These are phyloP conservation scores for Asbolus verrucosus DNA, from an alignment of 1,140 invertebrate genomes.

Conservation along the genomic window DNA sequence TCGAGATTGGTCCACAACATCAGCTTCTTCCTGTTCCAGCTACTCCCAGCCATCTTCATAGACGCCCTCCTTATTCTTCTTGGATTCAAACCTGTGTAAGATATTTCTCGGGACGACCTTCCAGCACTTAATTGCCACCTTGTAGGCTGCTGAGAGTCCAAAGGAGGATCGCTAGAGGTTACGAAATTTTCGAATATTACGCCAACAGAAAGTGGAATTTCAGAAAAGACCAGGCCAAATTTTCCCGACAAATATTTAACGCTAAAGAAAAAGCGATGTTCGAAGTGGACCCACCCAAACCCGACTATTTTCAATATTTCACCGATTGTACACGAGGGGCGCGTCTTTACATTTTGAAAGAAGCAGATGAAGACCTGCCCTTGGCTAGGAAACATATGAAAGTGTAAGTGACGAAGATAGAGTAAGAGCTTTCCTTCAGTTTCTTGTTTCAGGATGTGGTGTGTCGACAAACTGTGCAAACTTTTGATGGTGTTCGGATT, in stretches of 20 bases:
- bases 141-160: constrained; percentile 80
- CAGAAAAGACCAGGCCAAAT: constrained; percentile 71
- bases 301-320: constrained; percentile 81
- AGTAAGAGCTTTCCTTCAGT: no score
- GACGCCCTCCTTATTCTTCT: constrained; percentile 80
- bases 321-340: constrained; percentile 78
- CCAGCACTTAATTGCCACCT: constrained; percentile 43
- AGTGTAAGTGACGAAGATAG: constrained; percentile 77
- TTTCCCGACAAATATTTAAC: constrained; percentile 72
- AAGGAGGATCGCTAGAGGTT: constrained; percentile 81
- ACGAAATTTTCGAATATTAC: constrained; percentile 88
- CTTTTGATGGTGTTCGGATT: no score
- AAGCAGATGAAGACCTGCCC: constrained; percentile 83
- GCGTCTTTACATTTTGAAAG: constrained; percentile 83
- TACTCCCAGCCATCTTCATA: constrained; percentile 85
- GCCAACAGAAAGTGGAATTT: constrained; percentile 89
- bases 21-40: constrained; percentile 85
- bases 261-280: constrained; percentile 73
- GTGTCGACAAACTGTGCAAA: no score
- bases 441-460: no score
- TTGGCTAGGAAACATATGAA: constrained; percentile 82
- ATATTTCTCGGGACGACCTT: no score
- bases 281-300: constrained; percentile 76
- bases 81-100: constrained; percentile 85
- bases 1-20: constrained; percentile 81